Percentiles rank a stretch among this genome's conserved stretches.
These are phyloP conservation scores for Euphonia xanthogaster DNA, from an alignment of 2,797 vertebrate genomes.

Conservation along the genomic window DNA sequence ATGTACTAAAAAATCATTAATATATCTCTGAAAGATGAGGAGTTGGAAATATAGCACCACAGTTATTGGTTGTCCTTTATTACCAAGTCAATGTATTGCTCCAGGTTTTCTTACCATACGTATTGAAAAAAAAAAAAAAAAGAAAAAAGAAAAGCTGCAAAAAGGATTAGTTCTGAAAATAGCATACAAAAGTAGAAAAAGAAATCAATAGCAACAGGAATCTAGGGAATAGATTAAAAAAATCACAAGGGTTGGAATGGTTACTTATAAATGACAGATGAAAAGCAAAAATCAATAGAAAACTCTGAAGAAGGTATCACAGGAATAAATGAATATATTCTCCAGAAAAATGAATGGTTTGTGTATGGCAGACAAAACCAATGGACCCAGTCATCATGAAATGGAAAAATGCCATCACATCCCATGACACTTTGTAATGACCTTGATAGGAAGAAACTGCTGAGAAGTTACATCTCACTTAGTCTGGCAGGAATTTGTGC, in stretches of 20 bases:
- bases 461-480: neutral
- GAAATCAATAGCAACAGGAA: slow-evolving; percentile 25
- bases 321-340: slow-evolving; percentile 33
- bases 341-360: slow-evolving; percentile 39
- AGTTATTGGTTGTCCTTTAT: neutral
- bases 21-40: neutral
- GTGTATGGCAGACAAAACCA: neutral
- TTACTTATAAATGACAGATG: slow-evolving; percentile 56
- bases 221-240: slow-evolving; percentile 32
- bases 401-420: neutral
- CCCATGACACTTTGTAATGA: neutral
- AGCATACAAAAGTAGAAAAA: neutral
- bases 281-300: slow-evolving; percentile 59
- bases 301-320: slow-evolving; percentile 39
- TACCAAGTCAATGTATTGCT: neutral
- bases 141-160: neutral
- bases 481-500: neutral
- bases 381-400: neutral
- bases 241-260: neutral
- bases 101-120: slow-evolving; percentile 4
- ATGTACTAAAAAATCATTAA: slow-evolving; percentile 17
- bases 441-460: neutral
- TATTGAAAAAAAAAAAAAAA: neutral
- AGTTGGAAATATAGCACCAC: neutral
- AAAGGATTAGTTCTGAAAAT: slow-evolving; percentile 39